Evolutionary conservation across 2,888 invertebrate species (phyloP).

Genomic region (Diloba caeruleocephala): DNA sequence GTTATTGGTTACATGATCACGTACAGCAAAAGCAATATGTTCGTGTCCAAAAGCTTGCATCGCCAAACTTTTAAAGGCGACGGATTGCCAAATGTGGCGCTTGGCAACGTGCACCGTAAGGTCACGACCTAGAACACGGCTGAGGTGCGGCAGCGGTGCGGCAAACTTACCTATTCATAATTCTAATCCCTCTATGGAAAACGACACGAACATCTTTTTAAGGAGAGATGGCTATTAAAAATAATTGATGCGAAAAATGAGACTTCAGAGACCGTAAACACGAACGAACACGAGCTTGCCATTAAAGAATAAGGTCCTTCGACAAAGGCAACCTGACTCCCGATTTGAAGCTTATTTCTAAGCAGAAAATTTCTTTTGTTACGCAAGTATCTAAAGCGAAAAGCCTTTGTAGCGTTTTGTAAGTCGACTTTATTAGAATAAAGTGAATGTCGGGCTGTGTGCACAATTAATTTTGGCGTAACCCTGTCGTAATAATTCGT

Average conservation of each 20-base stretch:
- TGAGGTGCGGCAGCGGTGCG: constrained; percentile 53
- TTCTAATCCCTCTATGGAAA: constrained; percentile 33
- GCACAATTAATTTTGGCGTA: constrained; percentile 55
- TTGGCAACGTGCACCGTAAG: constrained; percentile 52
- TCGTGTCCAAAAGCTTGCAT: constrained; percentile 31
- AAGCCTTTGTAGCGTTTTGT: constrained; percentile 43
- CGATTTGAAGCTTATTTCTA: constrained; percentile 39
- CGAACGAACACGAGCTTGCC: constrained; percentile 31
- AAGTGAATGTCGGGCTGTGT: constrained; percentile 52
- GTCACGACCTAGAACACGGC: constrained; percentile 53
- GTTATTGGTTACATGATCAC: constrained; percentile 22
- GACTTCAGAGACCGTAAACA: constrained; percentile 27
- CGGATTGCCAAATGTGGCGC: constrained; percentile 48
- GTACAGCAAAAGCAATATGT: constrained; percentile 18
- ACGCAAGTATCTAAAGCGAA: constrained; percentile 17
- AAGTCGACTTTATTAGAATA: constrained; percentile 46
- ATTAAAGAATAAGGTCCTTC: constrained; percentile 45
- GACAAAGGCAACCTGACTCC: constrained; percentile 48
- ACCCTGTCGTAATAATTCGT: constrained; percentile 55
- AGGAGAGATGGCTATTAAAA: constrained; percentile 40
- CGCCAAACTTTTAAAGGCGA: constrained; percentile 43
- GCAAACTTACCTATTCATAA: constrained; percentile 45
- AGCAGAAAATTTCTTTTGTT: constrained; percentile 40
- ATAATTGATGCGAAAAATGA: constrained; percentile 42
- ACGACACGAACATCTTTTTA: constrained; percentile 31